These are phyloP conservation scores for Sabatieria punctata DNA, from an alignment of 2,888 invertebrate species.

Conservation along the genomic window DNA sequence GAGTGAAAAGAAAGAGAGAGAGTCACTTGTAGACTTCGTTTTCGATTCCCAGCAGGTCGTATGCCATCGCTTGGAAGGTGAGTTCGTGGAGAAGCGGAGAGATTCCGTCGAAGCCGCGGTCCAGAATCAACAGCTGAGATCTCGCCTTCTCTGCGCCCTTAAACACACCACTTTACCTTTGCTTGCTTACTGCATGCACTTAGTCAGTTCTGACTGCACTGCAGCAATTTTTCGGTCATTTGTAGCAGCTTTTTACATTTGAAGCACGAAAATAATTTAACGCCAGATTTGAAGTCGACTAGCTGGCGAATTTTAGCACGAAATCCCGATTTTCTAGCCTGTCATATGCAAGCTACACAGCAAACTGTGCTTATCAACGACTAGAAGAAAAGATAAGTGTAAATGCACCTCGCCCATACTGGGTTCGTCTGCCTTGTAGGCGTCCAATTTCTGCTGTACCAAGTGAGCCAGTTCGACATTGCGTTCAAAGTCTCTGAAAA, in stretches of 20 bases:
- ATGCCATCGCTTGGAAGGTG: constrained; percentile 96
- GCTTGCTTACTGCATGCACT: constrained; percentile 25
- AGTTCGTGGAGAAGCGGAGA: constrained; percentile 92
- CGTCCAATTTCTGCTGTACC: constrained; percentile 95
- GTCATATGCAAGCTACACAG: too few relatives aligned
- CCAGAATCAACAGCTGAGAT: constrained; percentile 81
- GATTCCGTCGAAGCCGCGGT: constrained; percentile 94
- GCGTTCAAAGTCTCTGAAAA: constrained; percentile 70
- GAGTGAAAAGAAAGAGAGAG: too few relatives aligned
- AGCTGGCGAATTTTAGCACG: too few relatives aligned
- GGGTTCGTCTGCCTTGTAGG: constrained; percentile 94
- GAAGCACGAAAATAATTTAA: too few relatives aligned
- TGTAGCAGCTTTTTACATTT: too few relatives aligned
- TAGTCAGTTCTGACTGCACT: too few relatives aligned
- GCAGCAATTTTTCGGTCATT: too few relatives aligned
- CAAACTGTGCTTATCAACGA: too few relatives aligned
- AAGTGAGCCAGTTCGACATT: constrained; percentile 93
- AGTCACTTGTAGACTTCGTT: constrained; percentile 94
- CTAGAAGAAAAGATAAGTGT: too few relatives aligned
- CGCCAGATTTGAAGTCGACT: too few relatives aligned
- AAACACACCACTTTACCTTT: not conserved
- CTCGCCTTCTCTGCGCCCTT: constrained; percentile 15
- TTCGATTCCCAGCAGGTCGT: constrained; percentile 88
- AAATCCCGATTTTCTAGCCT: too few relatives aligned
- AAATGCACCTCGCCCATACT: constrained; percentile 80